A percentile compares a stretch with the other conserved stretches of the same genome.
phyloP scores from a whole-genome alignment of 2,888 invertebrate genomes.

The Trissoscelio sp. region DNA sequence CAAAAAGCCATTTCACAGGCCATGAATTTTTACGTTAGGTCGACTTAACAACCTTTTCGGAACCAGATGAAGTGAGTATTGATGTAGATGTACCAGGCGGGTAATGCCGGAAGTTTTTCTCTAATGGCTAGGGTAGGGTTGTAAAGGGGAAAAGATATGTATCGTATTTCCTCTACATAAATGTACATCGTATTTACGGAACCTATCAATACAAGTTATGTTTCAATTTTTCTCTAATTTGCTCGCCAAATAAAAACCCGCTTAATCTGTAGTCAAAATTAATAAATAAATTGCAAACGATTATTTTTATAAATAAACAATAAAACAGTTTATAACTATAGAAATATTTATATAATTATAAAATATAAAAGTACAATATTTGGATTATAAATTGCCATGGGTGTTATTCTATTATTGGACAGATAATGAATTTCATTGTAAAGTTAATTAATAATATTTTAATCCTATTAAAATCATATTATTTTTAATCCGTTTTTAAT shows the following conservation, averaged over 20 bases:
- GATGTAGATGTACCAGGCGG: constrained; percentile 29
- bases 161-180: constrained; percentile 35
- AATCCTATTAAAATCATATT: too few species aligned
- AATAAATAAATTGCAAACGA: too few species aligned
- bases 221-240: constrained; percentile 23
- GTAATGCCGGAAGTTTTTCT: constrained; percentile 51
- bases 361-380: too few species aligned
- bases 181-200: constrained; percentile 19
- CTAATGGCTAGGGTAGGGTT: constrained; percentile 28
- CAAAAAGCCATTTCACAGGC: constrained; percentile 14
- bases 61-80: constrained; percentile 37
- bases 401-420: too few species aligned
- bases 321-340: too few species aligned
- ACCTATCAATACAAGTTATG: constrained; percentile 29
- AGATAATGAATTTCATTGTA: too few species aligned
- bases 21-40: constrained; percentile 33
- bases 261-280: too few species aligned
- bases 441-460: too few species aligned
- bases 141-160: constrained; percentile 35
- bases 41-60: constrained; percentile 23
- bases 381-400: too few species aligned
- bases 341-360: too few species aligned
- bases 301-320: too few species aligned
- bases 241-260: neutral
- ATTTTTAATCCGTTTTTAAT: too few species aligned